These are phyloP conservation scores for Dusona sp. DNA, from an alignment of 2,888 invertebrate species.

Conservation along the genomic window DNA sequence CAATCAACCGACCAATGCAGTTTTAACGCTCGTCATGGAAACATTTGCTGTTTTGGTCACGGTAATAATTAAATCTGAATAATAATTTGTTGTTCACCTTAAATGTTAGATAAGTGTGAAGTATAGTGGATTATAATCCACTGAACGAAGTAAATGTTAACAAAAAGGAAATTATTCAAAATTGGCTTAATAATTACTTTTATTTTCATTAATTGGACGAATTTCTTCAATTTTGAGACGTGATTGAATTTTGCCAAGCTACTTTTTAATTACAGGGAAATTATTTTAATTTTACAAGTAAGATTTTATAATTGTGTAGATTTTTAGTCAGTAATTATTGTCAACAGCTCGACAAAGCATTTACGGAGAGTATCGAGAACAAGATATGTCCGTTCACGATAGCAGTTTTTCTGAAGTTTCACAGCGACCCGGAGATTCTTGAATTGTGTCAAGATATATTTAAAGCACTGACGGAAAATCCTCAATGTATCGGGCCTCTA, in stretches of 20 bases:
- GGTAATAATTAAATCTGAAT: constrained; percentile 76
- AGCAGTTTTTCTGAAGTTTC: constrained; percentile 89
- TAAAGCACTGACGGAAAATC: constrained; percentile 87
- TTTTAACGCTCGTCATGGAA: constrained; percentile 81
- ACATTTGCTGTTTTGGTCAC: constrained; percentile 79
- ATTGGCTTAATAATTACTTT: neutral
- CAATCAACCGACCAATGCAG: constrained; percentile 79
- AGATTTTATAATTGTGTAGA: neutral
- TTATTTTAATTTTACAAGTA: neutral
- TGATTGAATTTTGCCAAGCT: neutral
- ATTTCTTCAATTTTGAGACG: neutral
- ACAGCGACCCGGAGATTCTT: constrained; percentile 88
- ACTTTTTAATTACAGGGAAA: neutral
- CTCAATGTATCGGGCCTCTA: constrained; percentile 86
- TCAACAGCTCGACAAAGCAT: constrained; percentile 87
- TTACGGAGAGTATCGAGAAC: constrained; percentile 87
- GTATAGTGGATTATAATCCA: too few species aligned
- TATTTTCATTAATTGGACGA: neutral
- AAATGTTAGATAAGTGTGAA: neutral
- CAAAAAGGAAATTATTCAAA: too few species aligned
- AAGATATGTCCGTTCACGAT: constrained; percentile 89
- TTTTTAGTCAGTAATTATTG: neutral
- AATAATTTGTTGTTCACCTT: neutral
- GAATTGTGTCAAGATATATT: constrained; percentile 88
- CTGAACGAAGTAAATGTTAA: too few species aligned